Conservation (phyloP, 2,888 invertebrate species). For the Trichopoda pennipes region DNA sequence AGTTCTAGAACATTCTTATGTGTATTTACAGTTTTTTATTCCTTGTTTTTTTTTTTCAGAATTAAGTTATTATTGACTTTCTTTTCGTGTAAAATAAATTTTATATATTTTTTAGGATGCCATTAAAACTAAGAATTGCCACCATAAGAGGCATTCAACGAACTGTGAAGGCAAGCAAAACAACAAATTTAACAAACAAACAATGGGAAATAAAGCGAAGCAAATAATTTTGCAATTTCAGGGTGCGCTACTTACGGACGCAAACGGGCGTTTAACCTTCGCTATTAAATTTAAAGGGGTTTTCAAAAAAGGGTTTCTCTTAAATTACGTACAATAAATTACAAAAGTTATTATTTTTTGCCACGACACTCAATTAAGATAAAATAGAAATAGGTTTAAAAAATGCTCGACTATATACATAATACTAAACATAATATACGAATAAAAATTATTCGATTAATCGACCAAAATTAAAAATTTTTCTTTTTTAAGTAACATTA, state of each 20-base stretch:
- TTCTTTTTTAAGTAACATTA: too few relatives aligned
- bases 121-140: conserved; percentile 60
- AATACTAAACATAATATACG: not conserved
- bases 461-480: too few relatives aligned
- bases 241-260: not conserved
- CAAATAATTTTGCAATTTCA: conserved; percentile 35
- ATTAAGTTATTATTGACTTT: conserved; percentile 13
- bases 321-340: too few relatives aligned
- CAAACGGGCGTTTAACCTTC: conserved; percentile 17
- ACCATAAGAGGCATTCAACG: conserved; percentile 48
- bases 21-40: too few relatives aligned
- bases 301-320: too few relatives aligned
- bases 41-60: too few relatives aligned
- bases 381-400: too few relatives aligned
- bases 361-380: too few relatives aligned
- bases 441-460: not conserved
- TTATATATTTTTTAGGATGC: conserved; percentile 27
- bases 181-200: conserved; percentile 1
- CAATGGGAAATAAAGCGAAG: conserved; percentile 1
- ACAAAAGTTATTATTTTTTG: too few relatives aligned
- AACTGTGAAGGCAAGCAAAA: conserved; percentile 13
- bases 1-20: too few relatives aligned
- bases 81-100: not conserved
- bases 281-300: not conserved
- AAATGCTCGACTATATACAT: too few relatives aligned